Conservation (phyloP, 37 sponge, comb jelly and placozoan species). For the Crambe crambe region DNA sequence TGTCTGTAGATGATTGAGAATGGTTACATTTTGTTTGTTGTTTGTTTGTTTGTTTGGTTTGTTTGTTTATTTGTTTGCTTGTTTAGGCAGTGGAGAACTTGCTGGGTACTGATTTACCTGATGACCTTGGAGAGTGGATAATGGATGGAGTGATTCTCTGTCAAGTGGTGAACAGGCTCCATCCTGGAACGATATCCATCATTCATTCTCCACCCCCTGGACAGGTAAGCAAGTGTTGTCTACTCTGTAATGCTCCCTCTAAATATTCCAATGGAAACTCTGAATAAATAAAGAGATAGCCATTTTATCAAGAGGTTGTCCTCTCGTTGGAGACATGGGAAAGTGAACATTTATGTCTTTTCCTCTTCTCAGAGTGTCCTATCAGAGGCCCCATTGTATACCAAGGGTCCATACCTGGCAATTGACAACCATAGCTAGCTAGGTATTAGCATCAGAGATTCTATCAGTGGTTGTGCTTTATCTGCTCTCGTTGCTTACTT, state of each 20-base stretch:
- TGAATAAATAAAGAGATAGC: not conserved
- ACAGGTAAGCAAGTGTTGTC: slow-evolving; percentile 23
- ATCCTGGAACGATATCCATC: slow-evolving; percentile 50
- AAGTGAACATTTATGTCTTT: not conserved
- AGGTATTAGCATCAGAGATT: no score
- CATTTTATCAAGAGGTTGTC: not conserved
- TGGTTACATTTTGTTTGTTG: no score
- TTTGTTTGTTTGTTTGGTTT: no score
- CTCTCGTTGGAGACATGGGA: not conserved
- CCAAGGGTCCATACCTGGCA: no score
- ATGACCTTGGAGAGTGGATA: slow-evolving; percentile 66
- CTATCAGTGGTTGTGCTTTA: no score
- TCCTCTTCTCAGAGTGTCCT: not conserved
- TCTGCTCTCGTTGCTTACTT: no score
- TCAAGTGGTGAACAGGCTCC: slow-evolving; percentile 71
- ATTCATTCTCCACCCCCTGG: slow-evolving; percentile 41
- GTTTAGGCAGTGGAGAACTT: slow-evolving; percentile 65
- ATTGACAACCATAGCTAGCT: no score
- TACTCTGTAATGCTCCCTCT: not conserved
- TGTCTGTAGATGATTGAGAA: no score
- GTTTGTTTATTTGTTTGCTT: no score
- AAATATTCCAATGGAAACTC: not conserved
- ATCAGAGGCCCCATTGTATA: no score
- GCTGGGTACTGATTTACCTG: slow-evolving; percentile 36
- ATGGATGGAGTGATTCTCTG: slow-evolving; percentile 74